Percentiles rank a stretch among this genome's conserved stretches.
Conservation (phyloP, 2,888 invertebrate species). For the Pterobdella sp. region DNA sequence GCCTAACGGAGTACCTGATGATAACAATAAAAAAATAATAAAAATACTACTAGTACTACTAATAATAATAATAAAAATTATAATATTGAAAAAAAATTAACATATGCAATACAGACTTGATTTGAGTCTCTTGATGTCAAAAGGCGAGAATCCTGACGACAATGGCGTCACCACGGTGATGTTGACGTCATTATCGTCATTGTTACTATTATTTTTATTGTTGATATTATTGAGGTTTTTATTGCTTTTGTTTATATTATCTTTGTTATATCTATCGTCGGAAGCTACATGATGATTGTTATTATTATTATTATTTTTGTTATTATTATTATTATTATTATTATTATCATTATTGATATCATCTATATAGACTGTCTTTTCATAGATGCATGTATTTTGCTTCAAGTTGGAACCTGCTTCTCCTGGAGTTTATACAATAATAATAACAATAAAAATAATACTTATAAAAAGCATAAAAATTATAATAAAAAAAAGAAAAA, state of each 20-base stretch:
- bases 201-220: neutral
- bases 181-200: conserved; percentile 12
- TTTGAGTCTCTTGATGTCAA: conserved; percentile 2
- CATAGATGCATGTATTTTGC: too few species aligned
- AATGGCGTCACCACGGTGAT: conserved; percentile 24
- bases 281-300: neutral
- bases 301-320: neutral
- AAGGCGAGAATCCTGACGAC: conserved; percentile 17
- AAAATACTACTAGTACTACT: neutral
- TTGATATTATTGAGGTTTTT: neutral
- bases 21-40: too few species aligned
- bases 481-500: too few species aligned
- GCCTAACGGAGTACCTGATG: neutral
- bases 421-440: too few species aligned
- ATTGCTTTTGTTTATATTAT: conserved; percentile 7
- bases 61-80: too few species aligned
- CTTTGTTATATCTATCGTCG: neutral
- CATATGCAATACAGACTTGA: neutral
- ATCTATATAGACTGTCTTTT: neutral
- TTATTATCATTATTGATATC: neutral
- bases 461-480: too few species aligned
- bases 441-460: too few species aligned
- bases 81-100: too few species aligned
- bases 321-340: neutral
- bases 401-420: too few species aligned